Base-by-base conservation (phyloP, 2,113 vertebrate species). In the Gobiocypris rarus region DNA sequence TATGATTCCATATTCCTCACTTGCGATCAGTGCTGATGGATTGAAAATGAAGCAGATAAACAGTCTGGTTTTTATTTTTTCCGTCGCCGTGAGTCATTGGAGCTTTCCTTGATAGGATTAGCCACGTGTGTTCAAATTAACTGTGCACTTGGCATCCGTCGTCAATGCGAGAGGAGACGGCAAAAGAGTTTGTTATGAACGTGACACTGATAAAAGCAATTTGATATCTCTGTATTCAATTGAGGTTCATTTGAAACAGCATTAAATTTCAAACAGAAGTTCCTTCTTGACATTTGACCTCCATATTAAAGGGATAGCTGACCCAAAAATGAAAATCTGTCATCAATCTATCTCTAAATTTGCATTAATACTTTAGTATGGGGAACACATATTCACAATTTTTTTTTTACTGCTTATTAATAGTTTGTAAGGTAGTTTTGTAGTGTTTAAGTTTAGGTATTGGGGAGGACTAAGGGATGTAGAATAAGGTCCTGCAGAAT, bases 91-190 rank as follows among this genome's bases (percentile, higher is more conserved):
- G 84, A 95, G 94, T 96, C 93, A 94, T 94, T 92, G 90, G 90
- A 91, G 93, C 93, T 93, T 93, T 93, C 95, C 93, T 95, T 92
- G 95, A 97, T 95, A 93, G 96, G 95, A 96, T 97, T 96, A 97
- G 94, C 94, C 96, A 96, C 95, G 95, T 96, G 96, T 96, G 95
- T 96, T 94, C 94, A 95, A 96, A 93, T 94, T 92, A 94, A 92
- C 91, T 90, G 92, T 93, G 91, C 94, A 92, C 93, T 92, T 94
- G 94, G 93, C 96, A 95, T 95, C 94, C 95, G 94, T 95, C 89
- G 90, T 89, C 92, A 87, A 93, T 94, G 95, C 92, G 88, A 90
- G 91, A 83, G 50, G 24, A 54, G n/a, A 41, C 43, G 22, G 43
- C 28, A 82, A 26, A 38, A 24, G 7, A 52, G 59, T 43, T 43